Conservation (phyloP, 2,113 vertebrate genomes). For the Dolichotis patagonum region DNA sequence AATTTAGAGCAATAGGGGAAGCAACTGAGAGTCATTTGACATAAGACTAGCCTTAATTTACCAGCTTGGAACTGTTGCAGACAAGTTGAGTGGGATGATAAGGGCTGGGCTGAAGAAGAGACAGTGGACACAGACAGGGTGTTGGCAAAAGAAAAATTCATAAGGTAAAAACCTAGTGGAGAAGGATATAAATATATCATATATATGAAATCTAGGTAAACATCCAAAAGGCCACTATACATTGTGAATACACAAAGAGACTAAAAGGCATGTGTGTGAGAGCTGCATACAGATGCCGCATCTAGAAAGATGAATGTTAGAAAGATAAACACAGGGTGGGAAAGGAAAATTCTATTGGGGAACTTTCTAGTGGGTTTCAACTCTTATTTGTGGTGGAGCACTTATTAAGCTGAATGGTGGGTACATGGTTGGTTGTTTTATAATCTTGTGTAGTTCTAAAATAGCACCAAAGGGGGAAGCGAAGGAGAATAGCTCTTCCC, state of each 20-base stretch:
- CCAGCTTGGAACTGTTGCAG: neutral
- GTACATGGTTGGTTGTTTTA: no score
- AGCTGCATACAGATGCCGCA: neutral
- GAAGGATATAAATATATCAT: neutral
- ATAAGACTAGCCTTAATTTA: neutral
- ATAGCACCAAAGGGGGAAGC: neutral
- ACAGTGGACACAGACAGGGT: neutral
- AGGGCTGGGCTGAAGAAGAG: neutral
- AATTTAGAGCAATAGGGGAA: neutral
- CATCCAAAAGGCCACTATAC: neutral
- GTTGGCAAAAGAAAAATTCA: neutral
- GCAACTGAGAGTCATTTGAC: neutral
- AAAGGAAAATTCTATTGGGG: neutral
- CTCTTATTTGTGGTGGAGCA: neutral
- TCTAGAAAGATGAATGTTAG: neutral
- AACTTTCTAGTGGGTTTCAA: neutral
- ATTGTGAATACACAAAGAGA: neutral
- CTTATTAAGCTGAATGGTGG: neutral
- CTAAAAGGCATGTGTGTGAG: neutral
- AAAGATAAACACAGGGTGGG: neutral
- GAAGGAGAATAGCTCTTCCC: neutral
- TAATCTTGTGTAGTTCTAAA: neutral
- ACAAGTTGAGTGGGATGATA: neutral
- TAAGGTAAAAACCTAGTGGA: neutral
- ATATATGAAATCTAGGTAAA: constrained; percentile 16